A percentile compares a stretch with the other conserved stretches of the same genome.
These are phyloP conservation scores for Atractosteus spatula DNA, from an alignment of 2,113 vertebrate genomes.

Conservation along the genomic window DNA sequence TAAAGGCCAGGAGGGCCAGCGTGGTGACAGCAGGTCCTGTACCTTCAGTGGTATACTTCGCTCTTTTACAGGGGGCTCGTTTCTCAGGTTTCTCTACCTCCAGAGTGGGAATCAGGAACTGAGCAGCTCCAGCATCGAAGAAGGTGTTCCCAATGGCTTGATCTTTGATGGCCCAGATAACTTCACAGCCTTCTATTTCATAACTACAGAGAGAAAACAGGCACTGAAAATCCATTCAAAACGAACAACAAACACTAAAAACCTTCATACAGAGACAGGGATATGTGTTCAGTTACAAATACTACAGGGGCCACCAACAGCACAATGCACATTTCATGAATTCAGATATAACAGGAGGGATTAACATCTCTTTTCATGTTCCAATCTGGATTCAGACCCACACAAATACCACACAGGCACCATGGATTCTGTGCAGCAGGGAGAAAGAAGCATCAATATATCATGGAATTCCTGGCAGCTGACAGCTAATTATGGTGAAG, in stretches of 20 bases:
- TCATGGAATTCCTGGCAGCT: no score
- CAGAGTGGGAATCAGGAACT: slow-evolving; percentile 86
- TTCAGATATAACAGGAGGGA: no score
- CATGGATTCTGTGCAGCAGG: no score
- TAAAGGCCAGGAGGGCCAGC: no score
- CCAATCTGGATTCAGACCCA: no score
- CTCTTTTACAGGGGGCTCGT: slow-evolving; percentile 71
- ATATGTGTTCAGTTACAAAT: no score
- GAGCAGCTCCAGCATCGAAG: slow-evolving; percentile 91
- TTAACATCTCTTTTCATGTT: no score
- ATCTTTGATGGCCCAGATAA: slow-evolving; percentile 95
- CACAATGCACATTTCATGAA: no score
- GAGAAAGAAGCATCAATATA: no score
- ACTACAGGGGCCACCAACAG: no score
- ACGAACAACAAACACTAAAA: not conserved
- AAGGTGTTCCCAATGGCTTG: slow-evolving; percentile 93
- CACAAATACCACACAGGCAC: no score
- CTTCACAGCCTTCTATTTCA: slow-evolving; percentile 87
- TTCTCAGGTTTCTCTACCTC: slow-evolving; percentile 56
- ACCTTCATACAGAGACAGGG: not conserved
- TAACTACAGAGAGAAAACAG: slow-evolving; percentile 51
- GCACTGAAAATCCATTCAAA: not conserved
- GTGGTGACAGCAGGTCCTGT: not conserved
- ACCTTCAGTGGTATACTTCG: slow-evolving; percentile 80
- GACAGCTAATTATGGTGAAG: no score